phyloP scores from a whole-genome alignment of 2,113 vertebrate genomes.

The Syrrhaptes paradoxus region DNA sequence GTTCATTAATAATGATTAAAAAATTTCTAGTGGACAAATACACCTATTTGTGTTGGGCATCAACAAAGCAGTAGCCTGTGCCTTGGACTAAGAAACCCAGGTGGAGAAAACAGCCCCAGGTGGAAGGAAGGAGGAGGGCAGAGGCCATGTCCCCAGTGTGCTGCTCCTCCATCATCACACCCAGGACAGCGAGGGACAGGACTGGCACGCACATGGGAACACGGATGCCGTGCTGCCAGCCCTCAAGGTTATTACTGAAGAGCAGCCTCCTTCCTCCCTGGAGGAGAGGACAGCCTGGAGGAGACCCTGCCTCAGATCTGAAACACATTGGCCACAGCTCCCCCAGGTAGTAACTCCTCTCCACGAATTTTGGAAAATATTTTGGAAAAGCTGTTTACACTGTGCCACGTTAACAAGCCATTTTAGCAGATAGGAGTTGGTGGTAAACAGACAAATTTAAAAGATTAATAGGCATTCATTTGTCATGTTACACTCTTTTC shows the following conservation, averaged over 20 bases:
- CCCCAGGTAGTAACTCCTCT: neutral
- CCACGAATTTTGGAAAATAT: neutral
- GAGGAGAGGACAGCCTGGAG: neutral
- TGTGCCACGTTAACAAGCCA: neutral
- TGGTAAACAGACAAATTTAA: conserved; percentile 53
- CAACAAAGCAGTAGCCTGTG: neutral
- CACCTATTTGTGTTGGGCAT: neutral
- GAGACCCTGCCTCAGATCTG: neutral
- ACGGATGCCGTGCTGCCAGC: rapidly evolving
- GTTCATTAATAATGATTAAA: neutral
- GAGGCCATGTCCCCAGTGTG: neutral
- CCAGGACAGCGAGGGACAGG: neutral
- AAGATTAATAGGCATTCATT: conserved; percentile 63
- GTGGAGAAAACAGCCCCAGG: neutral
- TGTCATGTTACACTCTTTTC: conserved; percentile 47
- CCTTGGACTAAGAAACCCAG: neutral
- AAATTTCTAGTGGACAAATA: neutral
- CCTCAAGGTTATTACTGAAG: rapidly evolving
- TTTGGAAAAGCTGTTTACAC: neutral
- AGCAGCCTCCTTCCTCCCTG: neutral
- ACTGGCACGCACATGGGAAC: rapidly evolving
- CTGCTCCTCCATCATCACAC: neutral
- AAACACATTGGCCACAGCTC: rapidly evolving
- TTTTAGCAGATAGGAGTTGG: neutral
- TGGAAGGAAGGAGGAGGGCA: neutral